Base-by-base conservation (phyloP, 2,113 vertebrate genomes). In the Psilopogon haemacephalus region DNA sequence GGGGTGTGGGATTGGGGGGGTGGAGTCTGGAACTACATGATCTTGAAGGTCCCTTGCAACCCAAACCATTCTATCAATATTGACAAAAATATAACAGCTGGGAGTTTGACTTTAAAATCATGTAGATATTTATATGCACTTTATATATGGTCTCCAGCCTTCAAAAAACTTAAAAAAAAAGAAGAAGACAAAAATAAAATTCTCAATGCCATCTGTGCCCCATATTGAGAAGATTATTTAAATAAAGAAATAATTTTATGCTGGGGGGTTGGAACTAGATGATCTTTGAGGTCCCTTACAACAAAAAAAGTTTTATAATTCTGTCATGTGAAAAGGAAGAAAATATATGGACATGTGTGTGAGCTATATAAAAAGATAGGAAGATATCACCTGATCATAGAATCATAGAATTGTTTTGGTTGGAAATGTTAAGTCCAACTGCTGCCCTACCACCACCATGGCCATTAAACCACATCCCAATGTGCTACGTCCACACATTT, bases 101-200 rank as follows among this genome's bases (percentile, higher is more conserved):
- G 7, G 86, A 44, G 1, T 11, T 62, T 76, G 23, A 5, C 8
- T 76, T 90, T 38, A 83, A 69, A 88, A 30, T 56, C 30, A 28
- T 4, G 7, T 58, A 26, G 5, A 9, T 37, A 60, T 17, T 46
- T 64, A 28, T 30, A 60, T 7, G 8, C 26, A 52, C 3, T 50
- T 60, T 48, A 26, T 37, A 21, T 55, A 73, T 69, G 80, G 10
- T 3, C 26, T 52, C 26, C 5, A 24, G 18, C 5, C 90, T 92
- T 81, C 44, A 84, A 58, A 74, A 73, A n/a, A 11, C 2, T 18
- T 38, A 21, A 15, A 80, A 48, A 65, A 87, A 73, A 56, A 56
- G 5, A 15, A 5, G 0, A 1, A 2, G 4, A 37, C 10, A 69
- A 50, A 64, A 52, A 58, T 20, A 27, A 24, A 27, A 24, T n/a